Base-by-base conservation (phyloP, 1,140 invertebrate genomes). In the Aethina tumida region DNA sequence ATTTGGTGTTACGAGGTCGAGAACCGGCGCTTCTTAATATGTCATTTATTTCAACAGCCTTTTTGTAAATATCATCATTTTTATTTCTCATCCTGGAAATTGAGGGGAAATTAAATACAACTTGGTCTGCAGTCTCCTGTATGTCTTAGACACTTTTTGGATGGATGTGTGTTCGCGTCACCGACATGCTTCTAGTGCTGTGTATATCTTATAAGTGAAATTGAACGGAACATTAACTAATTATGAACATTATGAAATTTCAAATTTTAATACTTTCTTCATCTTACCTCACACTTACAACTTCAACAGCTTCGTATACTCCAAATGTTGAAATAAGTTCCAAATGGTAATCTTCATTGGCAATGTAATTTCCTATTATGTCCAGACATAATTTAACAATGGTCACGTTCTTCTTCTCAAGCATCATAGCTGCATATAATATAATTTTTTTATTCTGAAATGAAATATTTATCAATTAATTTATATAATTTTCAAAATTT, bases 401-500 rank as follows among this genome's bases (percentile, higher is more conserved):
- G 2, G 15, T 21, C 5, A 29, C 10, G 28, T 43, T 27, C 3
- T 31, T 19, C 15, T 19, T 30, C 13, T 51, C 49, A 17, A 43
- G 16, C 15, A 48, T 21, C 3, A 43, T 45, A 10, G 49, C 48
- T 3, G 37, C 41, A 32, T 42, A 51, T 9, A 51, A 26, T 28
- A 45, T 43, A 0, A 39, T 35, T 28, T 47, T 51, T 39, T 51
- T 48, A 10, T 50, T 41, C 45, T 50, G 18, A 13, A 44, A 44
- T n/a, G n/a, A n/a, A n/a, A n/a, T n/a, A n/a, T n/a, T n/a, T n/a
- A n/a, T n/a, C n/a, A n/a, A n/a, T n/a, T n/a, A n/a, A n/a, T n/a
- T n/a, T n/a, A n/a, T n/a, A n/a, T n/a, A n/a, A n/a, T n/a, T n/a
- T n/a, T n/a, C n/a, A n/a, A n/a, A n/a, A n/a, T n/a, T n/a, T n/a